These are phyloP conservation scores for Drosophila subobscura DNA, from an alignment of 1,140 invertebrate genomes.

Conservation along the genomic window DNA sequence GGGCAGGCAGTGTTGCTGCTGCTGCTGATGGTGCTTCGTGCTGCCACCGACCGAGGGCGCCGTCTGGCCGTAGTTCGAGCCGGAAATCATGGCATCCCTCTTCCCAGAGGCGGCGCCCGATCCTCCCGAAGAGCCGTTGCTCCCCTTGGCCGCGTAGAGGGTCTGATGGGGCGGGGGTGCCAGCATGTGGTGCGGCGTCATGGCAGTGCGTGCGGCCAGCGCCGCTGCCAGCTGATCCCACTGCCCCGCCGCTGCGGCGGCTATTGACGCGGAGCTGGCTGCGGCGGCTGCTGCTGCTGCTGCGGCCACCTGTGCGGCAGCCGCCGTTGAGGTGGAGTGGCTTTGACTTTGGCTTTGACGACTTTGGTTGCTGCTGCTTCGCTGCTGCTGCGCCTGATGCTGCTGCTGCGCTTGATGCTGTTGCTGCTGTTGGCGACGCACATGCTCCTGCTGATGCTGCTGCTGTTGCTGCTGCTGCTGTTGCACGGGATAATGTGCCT, in stretches of 20 bases:
- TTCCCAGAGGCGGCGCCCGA: slow-evolving; percentile 58
- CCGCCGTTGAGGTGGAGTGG: slow-evolving; percentile 62
- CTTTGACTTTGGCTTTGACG: slow-evolving; percentile 81
- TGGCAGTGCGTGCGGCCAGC: slow-evolving; percentile 73
- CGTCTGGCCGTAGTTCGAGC: slow-evolving; percentile 62
- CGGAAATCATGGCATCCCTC: slow-evolving; percentile 81
- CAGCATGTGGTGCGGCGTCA: slow-evolving; percentile 83
- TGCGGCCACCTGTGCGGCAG: slow-evolving; percentile 40
- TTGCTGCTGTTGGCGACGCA: slow-evolving; percentile 57
- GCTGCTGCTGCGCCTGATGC: slow-evolving; percentile 59
- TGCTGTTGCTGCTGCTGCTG: slow-evolving; percentile 82
- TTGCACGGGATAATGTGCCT: slow-evolving; percentile 82
- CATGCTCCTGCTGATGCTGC: slow-evolving; percentile 65
- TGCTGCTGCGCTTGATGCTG: slow-evolving; percentile 48
- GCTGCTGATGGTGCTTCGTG: slow-evolving; percentile 47
- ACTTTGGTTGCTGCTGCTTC: slow-evolving; percentile 77
- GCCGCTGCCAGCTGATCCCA: slow-evolving; percentile 78
- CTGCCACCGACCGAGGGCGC: slow-evolving; percentile 26
- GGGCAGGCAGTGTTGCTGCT: slow-evolving; percentile 66
- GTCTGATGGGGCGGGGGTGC: slow-evolving; percentile 48
- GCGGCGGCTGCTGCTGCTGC: slow-evolving; percentile 44
- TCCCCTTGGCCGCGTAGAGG: slow-evolving; percentile 61
- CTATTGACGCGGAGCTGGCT: slow-evolving; percentile 42
- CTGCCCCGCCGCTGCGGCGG: slow-evolving; percentile 61
- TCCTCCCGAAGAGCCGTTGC: slow-evolving; percentile 28